Evolutionary conservation across 2,113 vertebrate species (phyloP).

Genomic region (Eclectus roratus): DNA sequence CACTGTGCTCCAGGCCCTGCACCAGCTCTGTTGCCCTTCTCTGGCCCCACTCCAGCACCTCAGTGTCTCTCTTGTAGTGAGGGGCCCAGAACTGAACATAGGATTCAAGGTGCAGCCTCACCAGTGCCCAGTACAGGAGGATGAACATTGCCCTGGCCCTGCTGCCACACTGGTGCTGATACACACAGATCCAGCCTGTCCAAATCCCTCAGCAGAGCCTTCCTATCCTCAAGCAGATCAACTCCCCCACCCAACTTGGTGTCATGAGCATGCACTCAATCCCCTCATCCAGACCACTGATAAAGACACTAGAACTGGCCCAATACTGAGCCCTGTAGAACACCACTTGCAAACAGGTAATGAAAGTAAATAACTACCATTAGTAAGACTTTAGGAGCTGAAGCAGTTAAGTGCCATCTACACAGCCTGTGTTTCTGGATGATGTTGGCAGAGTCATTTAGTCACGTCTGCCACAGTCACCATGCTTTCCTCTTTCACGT

Average conservation of each 20-base stretch:
- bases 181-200: background rate
- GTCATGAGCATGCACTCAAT: background rate
- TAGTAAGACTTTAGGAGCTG: background rate
- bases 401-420: background rate
- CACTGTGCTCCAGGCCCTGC: background rate
- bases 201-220: background rate
- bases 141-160: background rate
- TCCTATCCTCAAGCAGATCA: background rate
- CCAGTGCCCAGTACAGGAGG: background rate
- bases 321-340: background rate
- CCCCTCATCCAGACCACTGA: background rate
- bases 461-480: background rate
- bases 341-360: background rate
- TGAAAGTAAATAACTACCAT: background rate
- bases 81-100: background rate
- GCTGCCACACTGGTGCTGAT: background rate
- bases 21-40: background rate
- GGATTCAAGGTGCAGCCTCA: background rate
- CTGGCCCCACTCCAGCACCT: background rate
- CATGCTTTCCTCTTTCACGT: background rate
- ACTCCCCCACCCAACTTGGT: background rate
- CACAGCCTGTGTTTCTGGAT: background rate
- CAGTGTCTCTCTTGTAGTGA: background rate
- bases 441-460: background rate
- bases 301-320: background rate